Base-by-base conservation (phyloP, 2,888 invertebrate genomes). In the Acronicta aceris region DNA sequence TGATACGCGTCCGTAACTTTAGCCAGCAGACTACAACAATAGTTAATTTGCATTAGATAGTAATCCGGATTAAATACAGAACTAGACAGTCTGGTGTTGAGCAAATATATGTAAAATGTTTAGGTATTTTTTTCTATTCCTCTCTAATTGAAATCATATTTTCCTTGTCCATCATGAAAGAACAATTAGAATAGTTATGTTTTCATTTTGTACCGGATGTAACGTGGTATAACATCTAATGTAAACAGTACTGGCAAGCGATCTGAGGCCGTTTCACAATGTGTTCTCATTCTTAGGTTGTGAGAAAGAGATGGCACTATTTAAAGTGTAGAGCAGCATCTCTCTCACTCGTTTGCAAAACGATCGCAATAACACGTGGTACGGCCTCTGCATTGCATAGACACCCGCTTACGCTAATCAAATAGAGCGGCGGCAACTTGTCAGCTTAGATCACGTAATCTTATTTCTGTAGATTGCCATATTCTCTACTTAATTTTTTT, bases 191-290 rank as follows among this genome's bases (percentile, higher is more conserved):
- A 49, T 45, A 49, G 43, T 46, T 36, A 33, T 42, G 45, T 42
- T 53, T 25, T 50, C 52, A 50, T 21, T 55, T 33, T n/a, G 45
- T 41, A 50, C 52, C 45, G 49, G 60, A 56, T 60, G 65, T 42
- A 46, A 41, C 58, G 30, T 65, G 49, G 53, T 53, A 36, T 10
- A 53, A 47, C 6, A 38, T 30, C n/a, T 50, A 15, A 21, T 43
- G 40, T 60, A 53, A 65, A 52, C 41, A 41, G 64, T 38, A 5
- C 7, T 36, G 30, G 30, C 30, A 8, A 30, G 30, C 30, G 30
- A 30, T 1, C 30, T 21, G 21, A 21, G 21, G 21, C 21, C 21
- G 21, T 21, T 21, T 4, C 21, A 21, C 21, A n/a, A n/a, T n/a
- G 21, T 21, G 21, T 21, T 21, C 2, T 21, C 21, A 21, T 21